Percentiles rank a stretch among this genome's conserved stretches.
These are phyloP conservation scores for Tragelaphus oryx DNA, from an alignment of 2,797 vertebrate genomes.

Conservation along the genomic window DNA sequence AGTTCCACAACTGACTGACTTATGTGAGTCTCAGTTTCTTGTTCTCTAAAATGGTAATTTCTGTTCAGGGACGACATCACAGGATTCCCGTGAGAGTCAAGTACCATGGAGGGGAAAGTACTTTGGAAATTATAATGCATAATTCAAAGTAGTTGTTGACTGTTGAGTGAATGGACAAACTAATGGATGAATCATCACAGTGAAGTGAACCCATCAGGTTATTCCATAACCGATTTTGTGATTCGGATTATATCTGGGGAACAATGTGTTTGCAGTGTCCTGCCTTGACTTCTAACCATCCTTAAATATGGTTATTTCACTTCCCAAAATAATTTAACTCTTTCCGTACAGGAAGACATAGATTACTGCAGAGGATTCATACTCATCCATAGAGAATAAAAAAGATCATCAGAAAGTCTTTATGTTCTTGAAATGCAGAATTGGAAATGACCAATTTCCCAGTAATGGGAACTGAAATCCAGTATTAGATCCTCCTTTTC, in stretches of 20 bases:
- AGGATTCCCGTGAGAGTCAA: slow-evolving; percentile 19
- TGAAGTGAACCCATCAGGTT: neutral
- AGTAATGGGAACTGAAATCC: slow-evolving; percentile 69
- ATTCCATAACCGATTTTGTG: neutral
- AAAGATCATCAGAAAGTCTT: slow-evolving; percentile 68
- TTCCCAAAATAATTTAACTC: slow-evolving; percentile 65
- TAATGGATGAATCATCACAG: neutral
- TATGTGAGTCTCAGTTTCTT: slow-evolving; percentile 68
- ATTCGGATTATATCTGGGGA: neutral
- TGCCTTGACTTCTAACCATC: slow-evolving; percentile 49
- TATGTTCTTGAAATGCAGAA: slow-evolving; percentile 77
- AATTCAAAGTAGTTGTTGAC: neutral
- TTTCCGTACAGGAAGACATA: slow-evolving; percentile 35
- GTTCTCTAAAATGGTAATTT: slow-evolving; percentile 65
- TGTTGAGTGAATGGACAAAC: neutral
- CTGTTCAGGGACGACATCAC: neutral
- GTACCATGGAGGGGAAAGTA: neutral
- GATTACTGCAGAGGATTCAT: slow-evolving; percentile 54
- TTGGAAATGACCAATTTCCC: slow-evolving; percentile 71
- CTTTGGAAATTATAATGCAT: neutral
- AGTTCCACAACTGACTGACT: slow-evolving; percentile 55
- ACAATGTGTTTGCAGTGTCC: neutral
- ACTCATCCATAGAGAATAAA: slow-evolving; percentile 60
- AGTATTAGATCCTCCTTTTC: slow-evolving; percentile 72
- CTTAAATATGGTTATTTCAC: slow-evolving; percentile 59